Base-by-base conservation (phyloP, 2,797 vertebrate genomes). In the Valencia hispanica region DNA sequence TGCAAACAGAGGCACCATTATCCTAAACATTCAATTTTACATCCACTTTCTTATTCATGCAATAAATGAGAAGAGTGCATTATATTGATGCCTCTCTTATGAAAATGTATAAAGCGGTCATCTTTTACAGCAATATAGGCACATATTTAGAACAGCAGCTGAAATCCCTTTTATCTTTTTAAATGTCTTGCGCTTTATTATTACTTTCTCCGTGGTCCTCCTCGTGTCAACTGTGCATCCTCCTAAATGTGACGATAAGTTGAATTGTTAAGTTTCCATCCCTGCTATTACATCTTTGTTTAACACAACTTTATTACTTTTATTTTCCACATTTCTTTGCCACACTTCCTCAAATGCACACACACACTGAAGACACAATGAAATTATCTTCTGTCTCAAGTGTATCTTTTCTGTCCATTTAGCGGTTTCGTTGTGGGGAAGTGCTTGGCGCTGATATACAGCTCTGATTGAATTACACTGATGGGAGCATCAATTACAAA, bases 361-460 rank as follows among this genome's bases (percentile, higher is more conserved):
- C 73, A 65, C 71, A 72, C 77, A 66, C 57, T 68, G 34, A 79
- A 72, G 69, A 83, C 48, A 86, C 68, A 91, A 92, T 90, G 59
- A 85, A 91, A 86, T 90, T 87, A 92, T 84, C 43, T 17, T n/a
- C 50, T 18, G 85, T 89, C 93, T 93, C 92, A 79, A 89, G 92
- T 90, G 91, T 87, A 89, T 94, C 81, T 91, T 93, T 92, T 90
- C 90, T 87, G 87, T 91, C 91, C 90, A 91, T 92, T 92, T 94
- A 88, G 84, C 85, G 75, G 75, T 83, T 88, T 87, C 79, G 80
- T 74, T 89, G 87, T 91, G 87, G 84, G 88, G 85, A 93, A 92
- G 89, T 89, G 86, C 87, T 91, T 85, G 87, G 84, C 80, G 80
- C 86, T 88, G 89, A 93, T 91, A 88, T 92, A 85, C 86, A 91